phyloP scores from a whole-genome alignment of 2,113 vertebrate species.

The Pedetes capensis region DNA sequence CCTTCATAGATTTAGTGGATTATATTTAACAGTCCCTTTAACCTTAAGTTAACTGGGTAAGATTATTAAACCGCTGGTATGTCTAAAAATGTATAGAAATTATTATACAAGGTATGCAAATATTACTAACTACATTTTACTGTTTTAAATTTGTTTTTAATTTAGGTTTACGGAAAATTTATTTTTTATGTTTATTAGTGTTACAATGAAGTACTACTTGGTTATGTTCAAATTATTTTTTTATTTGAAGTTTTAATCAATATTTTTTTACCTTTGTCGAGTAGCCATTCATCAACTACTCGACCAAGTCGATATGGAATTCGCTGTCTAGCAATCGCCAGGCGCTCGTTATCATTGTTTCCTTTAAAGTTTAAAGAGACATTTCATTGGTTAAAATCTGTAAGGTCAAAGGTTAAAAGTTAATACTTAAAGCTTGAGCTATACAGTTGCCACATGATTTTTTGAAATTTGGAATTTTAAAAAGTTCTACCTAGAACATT shows the following conservation, averaged over 20 bases:
- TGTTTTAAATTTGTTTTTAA: constrained; percentile 95
- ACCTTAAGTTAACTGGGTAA: constrained; percentile 97
- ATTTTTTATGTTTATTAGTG: constrained; percentile 97
- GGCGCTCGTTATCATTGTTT: constrained; percentile 99
- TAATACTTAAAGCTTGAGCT: constrained; percentile 98
- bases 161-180: constrained; percentile 98
- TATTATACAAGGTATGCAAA: constrained; percentile 95
- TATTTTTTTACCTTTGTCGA: constrained; percentile 99
- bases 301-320: constrained; percentile 99
- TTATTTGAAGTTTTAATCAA: constrained; percentile 99
- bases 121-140: constrained; percentile 96
- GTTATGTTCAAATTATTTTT: constrained; percentile 99
- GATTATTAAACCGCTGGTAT: constrained; percentile 94
- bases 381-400: constrained; percentile 99
- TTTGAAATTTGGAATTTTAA: constrained; percentile 96
- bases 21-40: constrained; percentile 99
- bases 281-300: constrained; percentile 99
- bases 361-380: constrained; percentile 99
- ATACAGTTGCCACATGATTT: constrained; percentile 97
- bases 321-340: constrained; percentile 99
- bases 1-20: constrained; percentile 94
- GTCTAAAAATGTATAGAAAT: constrained; percentile 95
- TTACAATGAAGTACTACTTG: constrained; percentile 96
- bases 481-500: constrained; percentile 95
- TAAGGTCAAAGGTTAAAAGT: constrained; percentile 99